phyloP scores from a whole-genome alignment of 2,888 invertebrate species.

The Erpobdella octoculata region DNA sequence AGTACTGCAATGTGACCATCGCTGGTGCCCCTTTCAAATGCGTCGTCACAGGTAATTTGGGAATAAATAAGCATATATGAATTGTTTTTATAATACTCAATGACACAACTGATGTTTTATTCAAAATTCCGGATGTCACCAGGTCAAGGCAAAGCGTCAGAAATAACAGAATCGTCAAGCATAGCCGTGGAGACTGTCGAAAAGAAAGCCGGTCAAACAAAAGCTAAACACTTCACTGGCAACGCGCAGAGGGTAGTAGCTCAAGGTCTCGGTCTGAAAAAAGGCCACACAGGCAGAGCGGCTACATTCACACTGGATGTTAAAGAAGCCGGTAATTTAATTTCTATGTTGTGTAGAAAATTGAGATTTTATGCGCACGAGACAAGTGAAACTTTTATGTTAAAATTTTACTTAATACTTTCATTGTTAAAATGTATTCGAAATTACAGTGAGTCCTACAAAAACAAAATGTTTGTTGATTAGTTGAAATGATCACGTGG shows the following conservation, averaged over 20 bases:
- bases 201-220: constrained; percentile 43
- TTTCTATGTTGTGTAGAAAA: not conserved
- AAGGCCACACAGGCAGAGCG: constrained; percentile 82
- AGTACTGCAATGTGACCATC: constrained; percentile 84
- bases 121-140: too few species aligned
- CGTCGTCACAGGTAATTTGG: constrained; percentile 49
- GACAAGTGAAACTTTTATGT: too few species aligned
- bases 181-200: constrained; percentile 83
- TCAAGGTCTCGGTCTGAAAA: constrained; percentile 92
- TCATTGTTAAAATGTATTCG: constrained; percentile 3
- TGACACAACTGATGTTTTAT: not conserved
- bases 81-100: not conserved
- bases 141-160: constrained; percentile 45
- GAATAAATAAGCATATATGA: not conserved
- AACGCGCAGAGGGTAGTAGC: constrained; percentile 81
- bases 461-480: not conserved
- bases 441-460: not conserved
- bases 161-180: constrained; percentile 69
- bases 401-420: too few species aligned
- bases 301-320: constrained; percentile 83
- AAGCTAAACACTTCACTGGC: constrained; percentile 79
- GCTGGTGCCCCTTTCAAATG: constrained; percentile 92
- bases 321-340: constrained; percentile 72
- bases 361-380: too few species aligned
- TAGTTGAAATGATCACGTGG: not conserved